Evolutionary conservation across 2,888 invertebrate genomes (phyloP).

Genomic region (Cheilosia grossa): DNA sequence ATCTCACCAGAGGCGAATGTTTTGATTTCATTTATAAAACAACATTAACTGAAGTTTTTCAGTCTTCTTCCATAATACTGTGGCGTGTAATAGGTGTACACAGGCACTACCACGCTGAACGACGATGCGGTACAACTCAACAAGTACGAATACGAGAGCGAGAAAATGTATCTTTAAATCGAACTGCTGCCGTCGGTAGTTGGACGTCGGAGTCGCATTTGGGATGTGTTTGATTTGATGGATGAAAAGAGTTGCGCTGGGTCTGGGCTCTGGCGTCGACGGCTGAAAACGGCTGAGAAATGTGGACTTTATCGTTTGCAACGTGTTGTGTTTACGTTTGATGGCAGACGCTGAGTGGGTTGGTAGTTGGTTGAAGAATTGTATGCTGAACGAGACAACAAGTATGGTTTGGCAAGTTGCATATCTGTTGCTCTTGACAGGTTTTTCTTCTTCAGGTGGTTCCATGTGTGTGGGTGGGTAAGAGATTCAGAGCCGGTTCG

Average conservation of each 20-base stretch:
- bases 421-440: slow-evolving; percentile 1
- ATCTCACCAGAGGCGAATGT: slow-evolving; percentile 65
- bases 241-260: neutral
- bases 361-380: slow-evolving; percentile 10
- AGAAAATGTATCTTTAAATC: slow-evolving; percentile 44
- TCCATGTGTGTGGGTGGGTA: neutral
- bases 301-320: slow-evolving; percentile 45
- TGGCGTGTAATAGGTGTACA: neutral
- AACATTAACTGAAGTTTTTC: slow-evolving; percentile 29
- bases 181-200: slow-evolving; percentile 12
- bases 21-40: slow-evolving; percentile 68
- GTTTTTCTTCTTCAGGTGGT: neutral
- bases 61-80: slow-evolving; percentile 14
- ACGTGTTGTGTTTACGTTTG: slow-evolving; percentile 74
- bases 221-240: slow-evolving; percentile 25
- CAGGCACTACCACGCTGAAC: slow-evolving; percentile 1
- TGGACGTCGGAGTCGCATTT: slow-evolving; percentile 4
- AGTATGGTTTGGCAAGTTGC: slow-evolving; percentile 19
- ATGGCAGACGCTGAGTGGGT: neutral
- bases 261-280: slow-evolving; percentile 24
- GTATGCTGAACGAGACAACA: slow-evolving; percentile 37
- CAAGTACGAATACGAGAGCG: slow-evolving; percentile 29
- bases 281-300: slow-evolving; percentile 16
- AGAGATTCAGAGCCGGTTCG: slow-evolving; percentile 9
- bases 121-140: slow-evolving; percentile 29